Evolutionary conservation across 1,140 invertebrate genomes (phyloP), one percentile per base, ranked within the genome.

Genomic region (Notospermus geniculatus): DNA sequence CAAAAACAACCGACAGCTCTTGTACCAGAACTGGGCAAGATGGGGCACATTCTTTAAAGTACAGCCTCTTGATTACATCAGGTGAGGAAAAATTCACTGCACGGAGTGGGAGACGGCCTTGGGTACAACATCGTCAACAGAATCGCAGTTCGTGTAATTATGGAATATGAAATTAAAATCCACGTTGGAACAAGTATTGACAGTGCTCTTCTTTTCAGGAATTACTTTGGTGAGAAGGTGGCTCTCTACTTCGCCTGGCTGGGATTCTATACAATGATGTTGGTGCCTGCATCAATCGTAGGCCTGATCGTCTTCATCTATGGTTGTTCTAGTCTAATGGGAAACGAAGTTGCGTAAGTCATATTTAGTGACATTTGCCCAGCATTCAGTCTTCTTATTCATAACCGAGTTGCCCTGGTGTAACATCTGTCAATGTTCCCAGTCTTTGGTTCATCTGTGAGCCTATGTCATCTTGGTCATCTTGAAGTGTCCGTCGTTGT

Each of bases 221-320:
- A 90, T 67, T 98, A 98, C 78, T 97, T 97, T 77, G 95, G 95
- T 0, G 94, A 96, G 68, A 97, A 97, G 83, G 92, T 97, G 66
- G 92, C 91, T 0, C 89, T 97, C 84, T 97, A 97, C 79, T 97
- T 97, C 81, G 92, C 93, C 59, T 97, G 94, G 94, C 84, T 97
- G 55, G 94, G 93, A 22, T 99, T 97, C 82, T 99, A 98, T 77
- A 98, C 95, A 0, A 88, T 89, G 71, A 92, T 94, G 87, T 80
- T 98, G 7, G 91, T 87, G 28, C 83, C 84, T 27, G 84, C 85
- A 13, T 81, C 86, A 2, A 71, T 86, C 45, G 73, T 87, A 4
- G 86, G 86, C 0, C 57, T 86, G 19, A 56, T 83, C 17, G 85
- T 84, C 62, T 86, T 87, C 66, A 71, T 86, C 4, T 87, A 96